Evolutionary conservation across 2,113 vertebrate species (phyloP).

Genomic region (Istiophorus platypterus): DNA sequence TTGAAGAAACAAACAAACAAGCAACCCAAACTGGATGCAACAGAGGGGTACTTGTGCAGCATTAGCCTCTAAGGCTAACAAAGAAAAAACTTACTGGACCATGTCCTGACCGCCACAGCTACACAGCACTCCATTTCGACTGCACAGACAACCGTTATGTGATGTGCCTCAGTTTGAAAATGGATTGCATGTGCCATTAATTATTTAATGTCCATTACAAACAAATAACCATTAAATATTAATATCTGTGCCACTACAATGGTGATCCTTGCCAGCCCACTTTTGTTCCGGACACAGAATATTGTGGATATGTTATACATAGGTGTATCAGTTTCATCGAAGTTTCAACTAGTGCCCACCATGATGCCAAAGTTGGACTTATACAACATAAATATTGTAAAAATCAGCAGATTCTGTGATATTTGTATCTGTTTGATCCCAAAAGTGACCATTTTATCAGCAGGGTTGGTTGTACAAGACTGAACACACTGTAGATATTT

Average conservation of each 20-base stretch:
- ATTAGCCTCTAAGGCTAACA: conserved; percentile 75
- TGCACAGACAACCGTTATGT: conserved; percentile 47
- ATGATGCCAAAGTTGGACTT: background rate
- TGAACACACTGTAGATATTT: background rate
- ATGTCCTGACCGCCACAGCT: conserved; percentile 27
- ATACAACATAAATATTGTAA: background rate
- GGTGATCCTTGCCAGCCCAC: conserved; percentile 61
- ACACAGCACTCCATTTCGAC: conserved; percentile 51
- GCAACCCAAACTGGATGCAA: conserved; percentile 51
- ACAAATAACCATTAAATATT: conserved; percentile 83
- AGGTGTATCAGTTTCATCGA: conserved; percentile 37
- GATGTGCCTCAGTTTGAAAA: conserved; percentile 74
- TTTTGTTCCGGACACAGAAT: conserved; percentile 55
- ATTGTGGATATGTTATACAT: conserved; percentile 38
- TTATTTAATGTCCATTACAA: conserved; percentile 85
- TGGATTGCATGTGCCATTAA: conserved; percentile 83
- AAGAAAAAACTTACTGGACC: conserved; percentile 54
- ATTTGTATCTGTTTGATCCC: background rate
- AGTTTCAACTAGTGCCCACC: background rate
- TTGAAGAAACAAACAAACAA: conserved; percentile 76
- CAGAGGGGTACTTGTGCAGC: conserved; percentile 72
- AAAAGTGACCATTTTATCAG: background rate
- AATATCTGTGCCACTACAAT: conserved; percentile 69
- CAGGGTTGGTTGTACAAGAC: background rate
- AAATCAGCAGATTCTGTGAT: background rate